A percentile compares a stretch with the other conserved stretches of the same genome.
Conservation (phyloP, 2,797 vertebrate species). For the Cryptoblepharus egeriae region DNA sequence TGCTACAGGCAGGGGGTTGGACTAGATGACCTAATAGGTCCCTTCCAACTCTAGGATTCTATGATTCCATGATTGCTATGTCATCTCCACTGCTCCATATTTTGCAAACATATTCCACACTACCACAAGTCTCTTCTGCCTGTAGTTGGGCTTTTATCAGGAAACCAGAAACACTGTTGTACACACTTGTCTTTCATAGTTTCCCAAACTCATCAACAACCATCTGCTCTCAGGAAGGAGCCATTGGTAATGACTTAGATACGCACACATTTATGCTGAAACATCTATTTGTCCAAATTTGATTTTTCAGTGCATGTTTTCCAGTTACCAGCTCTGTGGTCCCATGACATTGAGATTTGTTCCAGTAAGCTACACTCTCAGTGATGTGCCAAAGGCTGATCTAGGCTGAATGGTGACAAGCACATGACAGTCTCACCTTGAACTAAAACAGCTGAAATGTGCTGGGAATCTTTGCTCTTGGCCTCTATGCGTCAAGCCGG, state of each 20-base stretch:
- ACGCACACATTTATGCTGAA: not conserved
- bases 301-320: not conserved
- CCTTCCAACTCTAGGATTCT: too few relatives aligned
- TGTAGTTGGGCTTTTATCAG: not conserved
- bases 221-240: accelerated
- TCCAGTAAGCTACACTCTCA: not conserved
- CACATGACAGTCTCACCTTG: not conserved
- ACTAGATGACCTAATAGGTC: too few relatives aligned
- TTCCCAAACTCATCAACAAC: accelerated
- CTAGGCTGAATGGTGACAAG: not conserved
- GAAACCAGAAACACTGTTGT: not conserved
- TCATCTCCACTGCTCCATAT: slow-evolving; percentile 52
- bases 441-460: not conserved
- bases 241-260: not conserved
- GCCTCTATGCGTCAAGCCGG: not conserved
- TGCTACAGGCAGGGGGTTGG: too few relatives aligned
- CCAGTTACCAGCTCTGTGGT: not conserved
- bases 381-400: not conserved
- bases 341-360: too few relatives aligned
- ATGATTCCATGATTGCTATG: too few relatives aligned
- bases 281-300: not conserved
- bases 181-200: not conserved
- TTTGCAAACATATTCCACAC: slow-evolving; percentile 43
- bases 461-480: not conserved
- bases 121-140: not conserved